Conservation (phyloP, 2,797 vertebrate species). For the Gallirallus australis region DNA sequence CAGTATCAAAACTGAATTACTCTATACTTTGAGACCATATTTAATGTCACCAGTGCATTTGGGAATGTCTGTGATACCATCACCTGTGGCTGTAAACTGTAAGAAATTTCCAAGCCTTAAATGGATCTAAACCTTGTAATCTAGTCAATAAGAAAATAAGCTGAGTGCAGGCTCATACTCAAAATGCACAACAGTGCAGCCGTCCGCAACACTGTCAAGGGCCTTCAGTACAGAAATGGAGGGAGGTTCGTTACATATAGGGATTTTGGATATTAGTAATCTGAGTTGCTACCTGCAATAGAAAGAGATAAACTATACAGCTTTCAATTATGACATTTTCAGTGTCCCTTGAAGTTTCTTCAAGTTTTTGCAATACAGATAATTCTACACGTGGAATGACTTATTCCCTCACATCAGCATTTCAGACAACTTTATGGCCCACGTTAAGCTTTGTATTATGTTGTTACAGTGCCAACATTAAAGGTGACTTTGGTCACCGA, state of each 20-base stretch:
- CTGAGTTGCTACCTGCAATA: neutral
- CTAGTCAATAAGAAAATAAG: neutral
- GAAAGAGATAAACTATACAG: neutral
- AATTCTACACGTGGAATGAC: neutral
- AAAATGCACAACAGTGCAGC: neutral
- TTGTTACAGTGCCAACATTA: neutral
- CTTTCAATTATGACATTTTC: neutral
- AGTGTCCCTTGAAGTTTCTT: neutral
- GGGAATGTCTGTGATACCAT: neutral
- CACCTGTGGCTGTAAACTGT: neutral
- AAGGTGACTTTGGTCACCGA: neutral
- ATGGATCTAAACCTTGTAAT: neutral
- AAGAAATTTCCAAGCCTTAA: neutral
- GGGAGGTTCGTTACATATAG: neutral
- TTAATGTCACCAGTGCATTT: neutral
- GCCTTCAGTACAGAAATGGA: neutral
- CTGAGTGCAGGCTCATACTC: neutral
- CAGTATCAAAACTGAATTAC: neutral
- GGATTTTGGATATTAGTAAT: neutral
- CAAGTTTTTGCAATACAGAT: neutral
- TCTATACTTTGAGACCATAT: neutral
- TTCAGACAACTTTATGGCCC: neutral
- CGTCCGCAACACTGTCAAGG: neutral
- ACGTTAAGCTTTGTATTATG: fast-evolving
- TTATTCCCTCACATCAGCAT: neutral